phyloP scores from a whole-genome alignment of 2,797 vertebrate species.

The Rhabdomys pumilio region DNA sequence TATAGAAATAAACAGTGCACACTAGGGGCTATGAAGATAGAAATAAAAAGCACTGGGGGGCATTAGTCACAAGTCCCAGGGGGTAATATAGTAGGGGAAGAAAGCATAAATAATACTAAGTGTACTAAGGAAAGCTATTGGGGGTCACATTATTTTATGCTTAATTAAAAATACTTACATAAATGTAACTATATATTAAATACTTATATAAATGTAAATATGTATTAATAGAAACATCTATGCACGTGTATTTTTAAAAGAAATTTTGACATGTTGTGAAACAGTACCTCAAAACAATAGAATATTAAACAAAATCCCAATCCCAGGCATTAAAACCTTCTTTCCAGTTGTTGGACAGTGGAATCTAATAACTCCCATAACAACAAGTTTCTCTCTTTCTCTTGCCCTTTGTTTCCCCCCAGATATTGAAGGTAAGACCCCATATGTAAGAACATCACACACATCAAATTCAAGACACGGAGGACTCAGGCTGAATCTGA shows the following conservation, averaged over 20 bases:
- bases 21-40: no score
- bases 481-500: not conserved
- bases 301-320: not conserved
- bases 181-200: not conserved
- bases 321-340: not conserved
- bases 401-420: no score
- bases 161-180: not conserved
- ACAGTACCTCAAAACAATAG: not conserved
- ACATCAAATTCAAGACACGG: not conserved
- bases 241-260: not conserved
- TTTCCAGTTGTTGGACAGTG: no score
- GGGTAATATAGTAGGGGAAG: not conserved
- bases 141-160: not conserved
- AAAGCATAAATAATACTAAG: not conserved
- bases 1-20: no score
- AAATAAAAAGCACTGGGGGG: not conserved
- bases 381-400: not conserved
- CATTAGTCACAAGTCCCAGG: not conserved
- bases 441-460: no score
- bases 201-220: not conserved
- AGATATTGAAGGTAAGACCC: not conserved
- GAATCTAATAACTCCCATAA: not conserved
- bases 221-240: not conserved
- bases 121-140: not conserved
- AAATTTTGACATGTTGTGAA: not conserved